Conservation (phyloP, 2,113 vertebrate genomes). For the Chunga burmeisteri region DNA sequence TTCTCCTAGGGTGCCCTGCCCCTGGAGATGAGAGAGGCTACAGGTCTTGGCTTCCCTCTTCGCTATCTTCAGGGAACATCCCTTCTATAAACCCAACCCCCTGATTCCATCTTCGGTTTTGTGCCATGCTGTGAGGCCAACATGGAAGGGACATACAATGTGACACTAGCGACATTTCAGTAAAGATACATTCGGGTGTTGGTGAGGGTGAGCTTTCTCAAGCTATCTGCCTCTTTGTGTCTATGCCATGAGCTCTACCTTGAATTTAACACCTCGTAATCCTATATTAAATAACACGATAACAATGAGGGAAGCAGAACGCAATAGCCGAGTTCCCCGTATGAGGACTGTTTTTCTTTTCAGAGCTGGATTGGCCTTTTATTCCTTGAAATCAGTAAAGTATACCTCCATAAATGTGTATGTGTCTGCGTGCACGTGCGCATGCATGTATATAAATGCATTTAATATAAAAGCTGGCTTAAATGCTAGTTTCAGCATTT, state of each 20-base stretch:
- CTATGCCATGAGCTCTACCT: not conserved
- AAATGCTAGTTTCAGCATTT: not conserved
- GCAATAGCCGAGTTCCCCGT: not conserved
- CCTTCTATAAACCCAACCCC: not conserved
- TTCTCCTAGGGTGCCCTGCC: not conserved
- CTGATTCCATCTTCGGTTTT: not conserved
- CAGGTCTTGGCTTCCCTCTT: not conserved
- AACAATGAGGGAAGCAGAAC: not conserved
- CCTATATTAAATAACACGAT: not conserved
- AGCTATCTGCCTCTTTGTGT: not conserved
- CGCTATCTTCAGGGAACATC: not conserved
- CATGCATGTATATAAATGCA: not conserved
- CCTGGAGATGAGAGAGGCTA: not conserved
- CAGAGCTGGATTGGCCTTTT: not conserved
- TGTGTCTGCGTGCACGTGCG: fast-evolving
- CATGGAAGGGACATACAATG: fast-evolving
- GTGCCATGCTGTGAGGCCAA: not conserved
- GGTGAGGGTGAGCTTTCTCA: not conserved
- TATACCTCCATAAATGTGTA: not conserved
- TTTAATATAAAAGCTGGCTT: not conserved
- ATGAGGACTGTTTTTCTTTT: not conserved
- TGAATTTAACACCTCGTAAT: not conserved
- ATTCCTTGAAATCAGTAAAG: not conserved
- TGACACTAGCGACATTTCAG: not conserved
- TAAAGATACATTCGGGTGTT: not conserved